phyloP scores from a whole-genome alignment of 2,113 vertebrate species.

The Scomber colias region DNA sequence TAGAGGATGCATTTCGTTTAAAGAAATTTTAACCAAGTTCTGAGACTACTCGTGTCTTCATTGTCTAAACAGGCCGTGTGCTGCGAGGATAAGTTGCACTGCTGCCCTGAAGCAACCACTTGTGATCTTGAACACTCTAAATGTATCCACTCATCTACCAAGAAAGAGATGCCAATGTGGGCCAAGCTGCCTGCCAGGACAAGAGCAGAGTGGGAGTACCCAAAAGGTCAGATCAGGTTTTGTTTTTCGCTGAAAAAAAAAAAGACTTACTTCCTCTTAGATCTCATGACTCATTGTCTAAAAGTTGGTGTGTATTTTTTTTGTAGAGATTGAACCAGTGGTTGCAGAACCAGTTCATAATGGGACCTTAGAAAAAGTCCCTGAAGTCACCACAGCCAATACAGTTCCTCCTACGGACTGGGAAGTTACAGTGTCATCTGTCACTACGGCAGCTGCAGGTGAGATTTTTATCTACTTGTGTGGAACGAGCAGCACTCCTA shows the following conservation, averaged over 20 bases:
- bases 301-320: not conserved
- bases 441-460: conserved; percentile 32
- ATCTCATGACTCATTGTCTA: not conserved
- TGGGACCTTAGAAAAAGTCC: not conserved
- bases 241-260: not conserved
- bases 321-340: conserved; percentile 16
- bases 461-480: not conserved
- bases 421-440: conserved; percentile 20
- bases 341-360: not conserved
- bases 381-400: conserved; percentile 19
- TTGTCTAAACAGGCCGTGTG: conserved; percentile 78
- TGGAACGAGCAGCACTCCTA: not conserved
- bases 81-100: conserved; percentile 82
- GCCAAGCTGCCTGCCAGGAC: conserved; percentile 76
- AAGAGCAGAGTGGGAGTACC: conserved; percentile 79
- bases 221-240: conserved; percentile 48
- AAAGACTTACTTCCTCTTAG: not conserved
- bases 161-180: conserved; percentile 79
- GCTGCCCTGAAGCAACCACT: conserved; percentile 75
- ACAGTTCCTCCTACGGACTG: conserved; percentile 14
- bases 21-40: not conserved
- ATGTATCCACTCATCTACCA: conserved; percentile 65
- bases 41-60: not conserved
- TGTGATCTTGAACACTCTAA: conserved; percentile 71
- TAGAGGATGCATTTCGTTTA: no score